These are phyloP conservation scores for Acleris laterana DNA, from an alignment of 2,888 invertebrate genomes.

Conservation along the genomic window DNA sequence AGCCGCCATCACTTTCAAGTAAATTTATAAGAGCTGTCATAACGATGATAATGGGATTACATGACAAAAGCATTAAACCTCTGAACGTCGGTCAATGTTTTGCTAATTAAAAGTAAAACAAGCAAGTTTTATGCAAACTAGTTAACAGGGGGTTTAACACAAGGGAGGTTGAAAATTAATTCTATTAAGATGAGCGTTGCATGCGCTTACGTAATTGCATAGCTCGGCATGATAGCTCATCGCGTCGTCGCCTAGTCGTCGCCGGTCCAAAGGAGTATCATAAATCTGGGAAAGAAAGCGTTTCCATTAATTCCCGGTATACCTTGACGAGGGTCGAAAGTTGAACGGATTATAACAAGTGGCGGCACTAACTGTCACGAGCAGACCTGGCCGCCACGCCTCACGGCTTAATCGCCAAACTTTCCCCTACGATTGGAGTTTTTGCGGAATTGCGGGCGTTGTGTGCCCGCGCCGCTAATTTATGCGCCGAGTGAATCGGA, in stretches of 20 bases:
- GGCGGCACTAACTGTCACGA: slow-evolving; percentile 82
- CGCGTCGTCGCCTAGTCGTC: slow-evolving; percentile 41
- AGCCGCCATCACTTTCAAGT: too few species aligned
- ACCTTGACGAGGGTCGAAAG: slow-evolving; percentile 83
- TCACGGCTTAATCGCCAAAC: slow-evolving; percentile 83
- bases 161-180: slow-evolving; percentile 73
- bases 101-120: slow-evolving; percentile 46
- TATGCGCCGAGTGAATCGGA: slow-evolving; percentile 73
- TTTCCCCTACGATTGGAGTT: slow-evolving; percentile 82
- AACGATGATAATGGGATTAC: too few species aligned
- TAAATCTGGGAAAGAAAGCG: slow-evolving; percentile 72
- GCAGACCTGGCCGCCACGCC: slow-evolving; percentile 81
- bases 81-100: slow-evolving; percentile 33
- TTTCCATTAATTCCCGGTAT: slow-evolving; percentile 75
- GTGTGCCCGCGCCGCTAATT: slow-evolving; percentile 73
- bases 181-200: slow-evolving; percentile 69
- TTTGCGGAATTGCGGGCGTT: slow-evolving; percentile 75
- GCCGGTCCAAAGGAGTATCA: slow-evolving; percentile 50
- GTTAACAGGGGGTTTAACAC: slow-evolving; percentile 65
- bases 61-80: too few species aligned
- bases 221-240: slow-evolving; percentile 44
- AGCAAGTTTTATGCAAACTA: slow-evolving; percentile 64
- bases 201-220: slow-evolving; percentile 65
- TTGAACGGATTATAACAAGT: slow-evolving; percentile 83
- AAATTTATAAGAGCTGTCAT: too few species aligned